Evolutionary conservation across 1,140 invertebrate genomes (phyloP).

Genomic region (Pseudomyrmex cubaensis): DNA sequence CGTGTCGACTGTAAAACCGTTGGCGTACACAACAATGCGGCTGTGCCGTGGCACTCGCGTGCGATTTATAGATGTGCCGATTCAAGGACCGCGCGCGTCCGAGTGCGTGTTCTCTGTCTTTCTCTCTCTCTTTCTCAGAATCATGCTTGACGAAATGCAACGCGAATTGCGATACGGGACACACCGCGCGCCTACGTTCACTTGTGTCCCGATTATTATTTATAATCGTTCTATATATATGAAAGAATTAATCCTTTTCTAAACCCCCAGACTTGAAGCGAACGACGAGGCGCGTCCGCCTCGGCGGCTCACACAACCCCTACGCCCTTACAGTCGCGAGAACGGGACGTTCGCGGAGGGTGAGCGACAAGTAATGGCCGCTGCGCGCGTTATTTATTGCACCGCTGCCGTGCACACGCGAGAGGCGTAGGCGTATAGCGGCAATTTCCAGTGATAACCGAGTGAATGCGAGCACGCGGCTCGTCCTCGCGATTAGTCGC

Average conservation of each 20-base stretch:
- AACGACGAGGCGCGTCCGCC: not conserved
- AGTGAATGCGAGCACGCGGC: constrained; percentile 60
- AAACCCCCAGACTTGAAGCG: too few relatives aligned
- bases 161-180: constrained; percentile 1
- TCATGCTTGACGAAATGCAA: constrained; percentile 56
- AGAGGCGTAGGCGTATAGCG: constrained; percentile 59
- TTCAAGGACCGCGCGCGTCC: constrained; percentile 50
- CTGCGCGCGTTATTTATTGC: constrained; percentile 80
- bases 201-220: not conserved
- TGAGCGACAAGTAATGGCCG: constrained; percentile 81
- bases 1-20: constrained; percentile 49
- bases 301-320: constrained; percentile 32
- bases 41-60: constrained; percentile 11
- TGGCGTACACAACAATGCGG: constrained; percentile 41
- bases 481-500: constrained; percentile 66
- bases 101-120: not conserved
- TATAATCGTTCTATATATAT: not conserved
- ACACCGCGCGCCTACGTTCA: too few relatives aligned
- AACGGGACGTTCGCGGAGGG: constrained; percentile 64
- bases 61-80: constrained; percentile 51
- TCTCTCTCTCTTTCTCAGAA: not conserved
- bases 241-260: not conserved
- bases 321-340: constrained; percentile 40
- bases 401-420: constrained; percentile 65
- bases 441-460: constrained; percentile 72